Evolutionary conservation across 2,888 invertebrate genomes (phyloP), one percentile per base, ranked within the genome.

Genomic region (Mesoligia furuncula): DNA sequence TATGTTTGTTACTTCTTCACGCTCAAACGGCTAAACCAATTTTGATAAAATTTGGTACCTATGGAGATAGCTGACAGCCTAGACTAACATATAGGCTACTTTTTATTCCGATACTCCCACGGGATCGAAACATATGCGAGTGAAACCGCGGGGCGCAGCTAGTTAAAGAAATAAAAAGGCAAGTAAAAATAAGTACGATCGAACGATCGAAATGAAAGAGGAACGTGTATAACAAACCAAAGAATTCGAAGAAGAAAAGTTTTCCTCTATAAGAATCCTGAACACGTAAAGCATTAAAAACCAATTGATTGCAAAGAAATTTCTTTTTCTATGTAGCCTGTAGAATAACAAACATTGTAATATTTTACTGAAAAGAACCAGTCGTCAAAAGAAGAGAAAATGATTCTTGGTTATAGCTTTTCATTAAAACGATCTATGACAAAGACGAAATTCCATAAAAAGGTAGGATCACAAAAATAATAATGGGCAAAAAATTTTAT

Each of bases 271-370:
- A 15, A 64, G 13, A 17, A 65, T 65, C 65, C 36, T 66, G 59
- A 79, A 42, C 74, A 66, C 81, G 75, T 66, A 80, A 45, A 61
- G 42, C 42, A 73, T 66, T 73, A 51, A 42, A 79, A 72, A 39
- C 73, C 57, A 72, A 72, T 48, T 80, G 15, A 66, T 79, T 66
- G 59, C 31, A 24, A 73, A 81, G 24, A 66, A 54, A 54, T 66
- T 27, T 45, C 0, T 61, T 76, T 54, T 61, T 24, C 9, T 13
- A 15, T 17, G 31, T n/a, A 73, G 39, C n/a, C 15, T n/a, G 4
- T 36, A 15, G 48, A 59, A 54, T 70, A 59, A 51, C 11, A 51
- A 65, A 72, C 0, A 39, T 65, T 39, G 11, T n/a, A n/a, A 42
- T n/a, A 17, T 39, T n/a, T 69, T 57, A 15, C 15, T 57, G 9